A percentile compares a stretch with the other conserved stretches of the same genome.
These are phyloP conservation scores for Carcharodon carcharias DNA, from an alignment of 2,797 vertebrate species.

Conservation along the genomic window DNA sequence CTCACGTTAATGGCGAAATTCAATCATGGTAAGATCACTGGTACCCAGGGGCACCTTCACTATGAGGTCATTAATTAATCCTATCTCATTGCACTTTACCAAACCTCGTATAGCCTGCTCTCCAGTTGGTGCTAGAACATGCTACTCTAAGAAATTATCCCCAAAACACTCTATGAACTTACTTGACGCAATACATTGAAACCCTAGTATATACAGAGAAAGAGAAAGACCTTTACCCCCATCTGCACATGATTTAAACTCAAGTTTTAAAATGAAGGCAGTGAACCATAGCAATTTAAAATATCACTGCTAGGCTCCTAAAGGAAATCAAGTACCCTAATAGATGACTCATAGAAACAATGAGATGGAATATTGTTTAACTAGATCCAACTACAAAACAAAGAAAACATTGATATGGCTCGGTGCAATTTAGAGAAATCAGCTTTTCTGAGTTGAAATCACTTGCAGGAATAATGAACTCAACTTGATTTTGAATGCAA, in stretches of 20 bases:
- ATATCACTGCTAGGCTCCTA: background rate
- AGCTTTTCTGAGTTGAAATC: background rate
- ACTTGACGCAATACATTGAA: background rate
- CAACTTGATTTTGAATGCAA: background rate
- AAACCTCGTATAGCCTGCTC: no score
- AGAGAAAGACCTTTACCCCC: background rate
- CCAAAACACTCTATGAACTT: no score
- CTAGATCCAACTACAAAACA: conserved; percentile 12
- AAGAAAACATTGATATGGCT: conserved; percentile 2
- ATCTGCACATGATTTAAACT: background rate
- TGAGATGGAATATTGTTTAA: conserved; percentile 1
- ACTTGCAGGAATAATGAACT: background rate
- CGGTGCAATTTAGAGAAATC: background rate
- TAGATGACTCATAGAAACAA: background rate
- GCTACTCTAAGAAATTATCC: no score
- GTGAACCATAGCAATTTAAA: background rate
- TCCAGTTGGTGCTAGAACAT: no score
- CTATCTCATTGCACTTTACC: no score
- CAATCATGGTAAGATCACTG: no score
- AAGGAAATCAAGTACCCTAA: background rate
- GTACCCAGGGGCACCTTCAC: no score
- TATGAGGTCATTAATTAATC: no score
- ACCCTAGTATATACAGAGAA: background rate
- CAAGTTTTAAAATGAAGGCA: background rate
- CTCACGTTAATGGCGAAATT: no score